Evolutionary conservation across 2,888 invertebrate species (phyloP).

Genomic region (Nomada lathburiana): DNA sequence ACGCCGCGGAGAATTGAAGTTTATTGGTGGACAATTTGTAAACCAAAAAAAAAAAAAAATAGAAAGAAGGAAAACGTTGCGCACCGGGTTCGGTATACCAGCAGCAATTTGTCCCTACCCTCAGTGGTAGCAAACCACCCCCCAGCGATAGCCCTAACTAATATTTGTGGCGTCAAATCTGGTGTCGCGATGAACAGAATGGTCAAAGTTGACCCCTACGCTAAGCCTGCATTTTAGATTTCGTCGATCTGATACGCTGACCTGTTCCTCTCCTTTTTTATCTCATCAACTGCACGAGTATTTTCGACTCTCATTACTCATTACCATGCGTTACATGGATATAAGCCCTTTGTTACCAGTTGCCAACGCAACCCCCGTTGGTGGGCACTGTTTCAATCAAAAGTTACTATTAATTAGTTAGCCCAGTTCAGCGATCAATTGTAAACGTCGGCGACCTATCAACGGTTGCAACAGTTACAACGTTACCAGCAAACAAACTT

Average conservation of each 20-base stretch:
- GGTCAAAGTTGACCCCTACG: constrained; percentile 19
- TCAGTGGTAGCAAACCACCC: constrained; percentile 63
- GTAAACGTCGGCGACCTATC: not conserved
- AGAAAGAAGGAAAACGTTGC: constrained; percentile 44
- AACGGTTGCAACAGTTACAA: constrained; percentile 4
- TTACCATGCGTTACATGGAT: not conserved
- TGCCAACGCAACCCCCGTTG: not conserved
- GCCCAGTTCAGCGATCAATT: not conserved
- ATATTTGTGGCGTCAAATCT: constrained; percentile 52
- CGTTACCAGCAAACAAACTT: constrained; percentile 14
- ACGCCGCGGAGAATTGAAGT: constrained; percentile 60
- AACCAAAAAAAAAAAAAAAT: constrained; percentile 52
- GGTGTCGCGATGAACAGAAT: constrained; percentile 51
- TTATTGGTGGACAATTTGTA: constrained; percentile 65
- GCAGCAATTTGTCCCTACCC: constrained; percentile 42
- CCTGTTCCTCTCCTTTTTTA: not conserved
- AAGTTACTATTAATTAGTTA: constrained; percentile 26
- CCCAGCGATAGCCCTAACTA: constrained; percentile 65
- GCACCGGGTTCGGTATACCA: constrained; percentile 48
- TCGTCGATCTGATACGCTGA: not conserved
- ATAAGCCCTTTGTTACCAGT: not conserved
- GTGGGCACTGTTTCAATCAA: not conserved
- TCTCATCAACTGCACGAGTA: not conserved
- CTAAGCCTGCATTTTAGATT: constrained; percentile 51
- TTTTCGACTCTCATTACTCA: not conserved